Base-by-base conservation (phyloP, 2,888 invertebrate species). In the Melinopterus prodromus region DNA sequence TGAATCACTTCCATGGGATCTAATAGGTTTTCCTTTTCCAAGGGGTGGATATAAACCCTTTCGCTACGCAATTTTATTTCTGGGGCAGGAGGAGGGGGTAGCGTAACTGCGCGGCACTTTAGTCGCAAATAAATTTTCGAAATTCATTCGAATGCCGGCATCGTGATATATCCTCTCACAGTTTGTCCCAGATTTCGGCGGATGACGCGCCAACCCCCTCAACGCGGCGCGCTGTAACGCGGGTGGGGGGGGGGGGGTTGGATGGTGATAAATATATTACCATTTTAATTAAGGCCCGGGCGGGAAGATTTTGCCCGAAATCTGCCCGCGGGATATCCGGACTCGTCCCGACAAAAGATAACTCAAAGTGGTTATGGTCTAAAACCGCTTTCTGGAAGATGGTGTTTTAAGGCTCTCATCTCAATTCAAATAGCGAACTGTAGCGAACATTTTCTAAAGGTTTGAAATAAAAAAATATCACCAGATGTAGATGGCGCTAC, bases 191-290 rank as follows among this genome's bases (percentile, higher is more conserved):
- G 53, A 53, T 53, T 53, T 53, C 53, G 9, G 53, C 2, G 53
- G 53, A 53, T 53, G 53, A 12, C 53, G 9, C 38, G 1, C 5
- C 53, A 7, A 53, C 7, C 53, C 53, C 53, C 12, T 53, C 53
- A 2, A 1, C 53, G 53, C 53, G 1, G 53, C 7, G 5, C 0
- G 53, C 7, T 53, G 5, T 53, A 53, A 53, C 53, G 53, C 12
- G 12, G 12, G 53, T 0, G 53, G 2, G 0, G 53, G 53, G 5
- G 2, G 53, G 53, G 12, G 53, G 9, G 53, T 53, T 12, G 53
- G 53, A 53, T 53, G 53, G 53, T 53, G 53, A 53, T 53, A 53
- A 53, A 53, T 53, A 53, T 53, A 53, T 53, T 53, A 53, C 53
- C 53, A 53, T 53, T 53, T 53, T 53, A 53, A 53, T 53, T 53